These are phyloP conservation scores for Leptosomus discolor DNA, from an alignment of 2,113 vertebrate genomes.

Conservation along the genomic window DNA sequence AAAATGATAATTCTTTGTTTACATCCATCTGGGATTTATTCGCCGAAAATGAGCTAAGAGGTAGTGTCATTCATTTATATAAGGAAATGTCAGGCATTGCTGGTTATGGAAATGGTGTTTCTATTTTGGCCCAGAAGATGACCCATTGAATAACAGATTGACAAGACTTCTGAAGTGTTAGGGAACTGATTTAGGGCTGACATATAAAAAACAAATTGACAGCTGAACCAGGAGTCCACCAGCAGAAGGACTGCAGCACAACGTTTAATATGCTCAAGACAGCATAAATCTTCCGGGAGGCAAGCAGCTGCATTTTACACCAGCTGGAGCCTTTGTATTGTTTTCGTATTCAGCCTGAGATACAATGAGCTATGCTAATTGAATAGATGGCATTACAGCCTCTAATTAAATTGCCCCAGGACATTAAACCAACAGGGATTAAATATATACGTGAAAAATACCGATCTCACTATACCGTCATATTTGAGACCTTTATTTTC, in stretches of 20 bases:
- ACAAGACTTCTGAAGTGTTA: background rate
- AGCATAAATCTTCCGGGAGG: background rate
- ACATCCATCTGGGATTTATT: background rate
- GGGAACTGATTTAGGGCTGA: background rate
- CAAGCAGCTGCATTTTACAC: conserved; percentile 7
- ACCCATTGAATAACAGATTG: background rate
- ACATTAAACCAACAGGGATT: background rate
- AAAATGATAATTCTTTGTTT: background rate
- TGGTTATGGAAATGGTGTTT: background rate
- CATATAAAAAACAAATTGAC: background rate
- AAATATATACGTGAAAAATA: background rate
- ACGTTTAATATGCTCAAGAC: background rate
- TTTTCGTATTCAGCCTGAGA: background rate
- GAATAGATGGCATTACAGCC: background rate
- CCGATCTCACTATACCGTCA: fast-evolving
- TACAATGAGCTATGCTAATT: conserved; percentile 5
- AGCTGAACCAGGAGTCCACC: background rate
- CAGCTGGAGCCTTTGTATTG: conserved; percentile 1
- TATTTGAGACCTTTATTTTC: background rate
- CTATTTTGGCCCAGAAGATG: background rate
- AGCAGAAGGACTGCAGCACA: background rate
- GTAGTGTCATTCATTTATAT: background rate
- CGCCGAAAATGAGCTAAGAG: background rate
- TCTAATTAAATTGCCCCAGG: conserved; percentile 23
- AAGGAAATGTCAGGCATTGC: background rate